A percentile compares a stretch with the other conserved stretches of the same genome.
These are phyloP conservation scores for Isurus oxyrinchus DNA, from an alignment of 2,113 vertebrate species.

Conservation along the genomic window DNA sequence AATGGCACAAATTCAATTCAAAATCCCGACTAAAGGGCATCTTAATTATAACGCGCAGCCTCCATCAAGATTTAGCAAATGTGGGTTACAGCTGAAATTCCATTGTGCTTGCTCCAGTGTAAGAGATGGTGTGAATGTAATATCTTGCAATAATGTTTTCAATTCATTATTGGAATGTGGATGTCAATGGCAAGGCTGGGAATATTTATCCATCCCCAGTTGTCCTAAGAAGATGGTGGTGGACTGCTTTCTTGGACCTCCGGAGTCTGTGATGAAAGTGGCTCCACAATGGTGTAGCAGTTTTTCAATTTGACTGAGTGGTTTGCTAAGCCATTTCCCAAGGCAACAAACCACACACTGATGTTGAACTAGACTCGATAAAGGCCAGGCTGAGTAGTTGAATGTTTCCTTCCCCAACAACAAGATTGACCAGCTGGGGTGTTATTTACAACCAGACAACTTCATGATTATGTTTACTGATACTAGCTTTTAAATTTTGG, in stretches of 20 bases:
- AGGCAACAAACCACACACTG: background rate
- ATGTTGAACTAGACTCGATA: background rate
- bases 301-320: background rate
- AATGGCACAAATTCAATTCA: background rate
- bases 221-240: background rate
- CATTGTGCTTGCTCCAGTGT: background rate
- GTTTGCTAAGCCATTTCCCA: background rate
- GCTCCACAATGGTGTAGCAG: background rate
- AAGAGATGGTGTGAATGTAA: background rate
- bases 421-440: background rate
- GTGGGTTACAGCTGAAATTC: background rate
- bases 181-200: background rate
- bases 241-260: background rate
- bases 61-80: background rate
- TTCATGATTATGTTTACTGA: too few relatives aligned
- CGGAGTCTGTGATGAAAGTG: background rate
- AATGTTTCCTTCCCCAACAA: too few relatives aligned
- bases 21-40: background rate
- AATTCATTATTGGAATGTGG: background rate
- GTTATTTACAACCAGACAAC: background rate
- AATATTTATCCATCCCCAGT: background rate
- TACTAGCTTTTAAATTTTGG: background rate
- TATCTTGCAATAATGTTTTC: background rate
- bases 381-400: background rate
- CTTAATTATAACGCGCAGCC: background rate